phyloP scores from a whole-genome alignment of 1,140 invertebrate genomes.

The Colletes gigas region DNA sequence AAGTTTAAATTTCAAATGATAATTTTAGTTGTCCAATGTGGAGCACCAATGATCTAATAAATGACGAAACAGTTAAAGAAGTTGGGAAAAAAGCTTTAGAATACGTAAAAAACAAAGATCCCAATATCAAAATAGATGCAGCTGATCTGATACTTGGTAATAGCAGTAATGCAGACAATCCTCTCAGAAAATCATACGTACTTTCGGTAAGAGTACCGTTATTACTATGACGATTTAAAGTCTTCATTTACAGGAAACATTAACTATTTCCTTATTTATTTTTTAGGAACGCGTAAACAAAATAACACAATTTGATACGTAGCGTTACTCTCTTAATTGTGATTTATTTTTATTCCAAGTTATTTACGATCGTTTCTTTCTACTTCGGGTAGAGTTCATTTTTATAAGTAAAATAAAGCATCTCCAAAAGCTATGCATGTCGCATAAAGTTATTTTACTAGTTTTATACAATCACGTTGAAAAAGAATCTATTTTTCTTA shows the following conservation, averaged over 20 bases:
- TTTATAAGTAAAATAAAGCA: no score
- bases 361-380: no score
- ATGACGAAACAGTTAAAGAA: slow-evolving; percentile 72
- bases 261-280: slow-evolving; percentile 9
- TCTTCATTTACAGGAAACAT: not conserved
- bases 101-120: slow-evolving; percentile 70
- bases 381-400: no score
- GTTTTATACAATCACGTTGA: no score
- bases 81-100: slow-evolving; percentile 75
- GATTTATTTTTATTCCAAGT: no score
- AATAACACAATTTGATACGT: slow-evolving; percentile 8
- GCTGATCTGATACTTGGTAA: slow-evolving; percentile 60
- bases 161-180: slow-evolving; percentile 57
- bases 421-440: no score
- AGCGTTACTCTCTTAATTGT: not conserved
- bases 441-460: no score
- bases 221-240: not conserved
- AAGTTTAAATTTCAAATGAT: not conserved
- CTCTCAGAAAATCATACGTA: slow-evolving; percentile 29
- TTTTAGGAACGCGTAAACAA: slow-evolving; percentile 45
- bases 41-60: no score
- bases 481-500: no score
- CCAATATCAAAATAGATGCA: slow-evolving; percentile 67
- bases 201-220: slow-evolving; percentile 50
- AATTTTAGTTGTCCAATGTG: no score